Conservation (phyloP, 2,797 vertebrate genomes). For the Alectoris magna region DNA sequence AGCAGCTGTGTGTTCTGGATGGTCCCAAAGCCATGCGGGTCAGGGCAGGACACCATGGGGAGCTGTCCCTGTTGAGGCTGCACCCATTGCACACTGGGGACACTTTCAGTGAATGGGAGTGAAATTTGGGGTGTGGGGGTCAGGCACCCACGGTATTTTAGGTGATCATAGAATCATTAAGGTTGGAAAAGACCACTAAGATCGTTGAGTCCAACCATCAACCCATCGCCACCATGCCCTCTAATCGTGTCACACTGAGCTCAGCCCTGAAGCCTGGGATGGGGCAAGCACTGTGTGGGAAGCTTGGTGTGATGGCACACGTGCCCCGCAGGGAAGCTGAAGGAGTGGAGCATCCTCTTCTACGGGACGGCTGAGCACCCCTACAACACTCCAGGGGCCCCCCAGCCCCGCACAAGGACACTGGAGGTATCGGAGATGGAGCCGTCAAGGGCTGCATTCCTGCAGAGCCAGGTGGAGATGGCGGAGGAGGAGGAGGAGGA, state of each 20-base stretch:
- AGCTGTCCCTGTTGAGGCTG: not conserved
- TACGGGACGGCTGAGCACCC: slow-evolving; percentile 88
- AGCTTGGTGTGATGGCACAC: not conserved
- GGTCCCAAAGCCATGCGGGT: rapidly evolving
- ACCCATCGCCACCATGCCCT: too few species aligned
- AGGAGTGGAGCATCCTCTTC: slow-evolving; percentile 91
- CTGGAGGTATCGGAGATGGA: slow-evolving; percentile 76
- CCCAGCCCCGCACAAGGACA: slow-evolving; percentile 75
- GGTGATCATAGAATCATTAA: too few species aligned
- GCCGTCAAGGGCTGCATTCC: slow-evolving; percentile 45
- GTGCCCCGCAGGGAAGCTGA: slow-evolving; percentile 85
- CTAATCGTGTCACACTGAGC: not conserved
- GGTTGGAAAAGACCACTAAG: too few species aligned
- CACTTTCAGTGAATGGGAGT: not conserved
- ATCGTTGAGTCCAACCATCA: too few species aligned
- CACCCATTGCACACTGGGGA: not conserved
- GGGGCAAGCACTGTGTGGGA: not conserved
- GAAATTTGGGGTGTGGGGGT: not conserved
- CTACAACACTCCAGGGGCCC: slow-evolving; percentile 66
- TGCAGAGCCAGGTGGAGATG: slow-evolving; percentile 72
- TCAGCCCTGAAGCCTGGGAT: not conserved
- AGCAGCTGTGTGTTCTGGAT: not conserved
- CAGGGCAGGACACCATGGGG: not conserved
- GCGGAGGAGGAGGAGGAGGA: slow-evolving; percentile 86
- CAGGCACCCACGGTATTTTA: rapidly evolving